Base-by-base conservation (phyloP, 2,888 invertebrate genomes). In the Serrognathus titanus region DNA sequence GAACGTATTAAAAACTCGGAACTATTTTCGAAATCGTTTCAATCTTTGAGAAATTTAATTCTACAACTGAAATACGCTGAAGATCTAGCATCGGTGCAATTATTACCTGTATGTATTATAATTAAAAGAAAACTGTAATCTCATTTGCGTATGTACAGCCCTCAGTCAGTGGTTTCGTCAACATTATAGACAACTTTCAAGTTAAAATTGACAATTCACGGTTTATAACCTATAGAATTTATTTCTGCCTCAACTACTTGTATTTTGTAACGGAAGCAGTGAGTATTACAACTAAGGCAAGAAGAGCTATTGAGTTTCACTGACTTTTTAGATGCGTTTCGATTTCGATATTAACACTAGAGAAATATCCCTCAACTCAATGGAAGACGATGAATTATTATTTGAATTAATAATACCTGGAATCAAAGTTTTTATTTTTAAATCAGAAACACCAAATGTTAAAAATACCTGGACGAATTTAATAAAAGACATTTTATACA, bases 401-500 rank as follows among this genome's bases (percentile, higher is more conserved):
- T 31, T 31, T 31, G 24, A 31, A 31, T 31, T 31, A 31, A 31
- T 31, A 3, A 31, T 31, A 31, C 24, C 24, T 7, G 24, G 24
- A 31, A 31, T 5, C 4, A 31, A 31, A 3, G 24, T 6, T 7
- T 53, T 53, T 20, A 31, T 48, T 12, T 54, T 60, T 4, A 24
- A 39, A 8, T 51, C 59, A 4, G 51, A 48, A 1, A 53, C 57
- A 35, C 7, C 20, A 24, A 16, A 53, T 10, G 39, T 58, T 11
- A 55, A 58, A 39, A 36, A 55, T 8, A 13, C 46, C 24, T 60
- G 60, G 60, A 40, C 51, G 20, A 45, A 50, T 8, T 35, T 35
- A 12, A 49, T 60, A 10, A 46, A 52, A 2, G 48, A 55, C 16
- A 52, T 58, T n/a, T 51, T 60, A 12, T 55, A 58, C 39, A 51